Conservation (phyloP, 2,888 invertebrate species). For the Eumacrocentrus americanus region DNA sequence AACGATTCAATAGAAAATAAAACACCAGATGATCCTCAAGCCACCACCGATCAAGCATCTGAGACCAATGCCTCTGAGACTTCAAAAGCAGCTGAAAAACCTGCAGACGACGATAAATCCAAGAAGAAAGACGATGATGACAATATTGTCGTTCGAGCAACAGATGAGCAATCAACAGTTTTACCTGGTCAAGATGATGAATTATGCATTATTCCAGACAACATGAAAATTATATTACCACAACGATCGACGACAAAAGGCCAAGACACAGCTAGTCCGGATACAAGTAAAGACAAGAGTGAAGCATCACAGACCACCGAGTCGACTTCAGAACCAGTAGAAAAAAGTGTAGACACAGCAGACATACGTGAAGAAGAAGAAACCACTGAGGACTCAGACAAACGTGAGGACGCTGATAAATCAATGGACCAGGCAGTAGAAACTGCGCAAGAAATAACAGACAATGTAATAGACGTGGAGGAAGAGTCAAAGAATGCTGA, state of each 20-base stretch:
- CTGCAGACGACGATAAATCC: slow-evolving; percentile 26
- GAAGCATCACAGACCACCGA: slow-evolving; percentile 25
- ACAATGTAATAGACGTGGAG: slow-evolving; percentile 63
- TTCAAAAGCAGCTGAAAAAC: slow-evolving; percentile 31
- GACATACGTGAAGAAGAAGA: slow-evolving; percentile 32
- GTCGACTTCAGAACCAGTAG: background rate
- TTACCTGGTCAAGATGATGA: slow-evolving; percentile 58
- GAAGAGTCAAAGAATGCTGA: slow-evolving; percentile 57
- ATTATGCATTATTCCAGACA: slow-evolving; percentile 59
- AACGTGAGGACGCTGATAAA: slow-evolving; percentile 25
- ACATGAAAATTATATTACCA: slow-evolving; percentile 52
- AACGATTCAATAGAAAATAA: slow-evolving; percentile 12
- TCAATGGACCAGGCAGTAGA: slow-evolving; percentile 14
- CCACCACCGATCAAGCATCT: slow-evolving; percentile 20
- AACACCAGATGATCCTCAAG: slow-evolving; percentile 20
- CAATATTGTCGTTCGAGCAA: slow-evolving; percentile 38
- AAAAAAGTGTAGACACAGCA: slow-evolving; percentile 20
- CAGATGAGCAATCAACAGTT: slow-evolving; percentile 45
- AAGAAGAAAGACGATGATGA: slow-evolving; percentile 31
- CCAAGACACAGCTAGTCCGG: slow-evolving; percentile 31
- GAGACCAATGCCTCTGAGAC: slow-evolving; percentile 24
- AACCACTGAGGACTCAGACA: background rate
- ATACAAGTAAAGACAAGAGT: slow-evolving; percentile 34
- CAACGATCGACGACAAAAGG: slow-evolving; percentile 25
- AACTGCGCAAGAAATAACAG: slow-evolving; percentile 9